Evolutionary conservation across 92 coral and sea anemone genomes (phyloP).

Genomic region (Umimayanthus chanpuru): DNA sequence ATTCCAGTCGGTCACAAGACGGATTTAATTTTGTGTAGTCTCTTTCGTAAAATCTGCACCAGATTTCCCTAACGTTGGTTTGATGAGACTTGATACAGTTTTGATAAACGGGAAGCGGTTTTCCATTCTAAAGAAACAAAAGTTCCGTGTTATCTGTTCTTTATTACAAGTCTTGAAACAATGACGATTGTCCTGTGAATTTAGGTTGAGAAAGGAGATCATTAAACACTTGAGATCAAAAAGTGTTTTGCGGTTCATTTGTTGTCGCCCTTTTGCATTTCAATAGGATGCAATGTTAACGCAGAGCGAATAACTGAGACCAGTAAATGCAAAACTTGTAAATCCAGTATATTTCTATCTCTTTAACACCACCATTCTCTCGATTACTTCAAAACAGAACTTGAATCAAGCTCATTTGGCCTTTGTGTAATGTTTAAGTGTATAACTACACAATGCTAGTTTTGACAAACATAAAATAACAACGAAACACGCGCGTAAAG

Average conservation of each 20-base stretch:
- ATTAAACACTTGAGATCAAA: not conserved
- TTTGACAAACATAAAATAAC: not conserved
- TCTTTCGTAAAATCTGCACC: not conserved
- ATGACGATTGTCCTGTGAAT: not conserved
- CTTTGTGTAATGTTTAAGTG: not conserved
- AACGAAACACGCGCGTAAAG: not conserved
- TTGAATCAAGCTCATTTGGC: not conserved
- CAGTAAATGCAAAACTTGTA: not conserved
- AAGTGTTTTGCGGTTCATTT: not conserved
- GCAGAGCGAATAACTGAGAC: slow-evolving; percentile 11
- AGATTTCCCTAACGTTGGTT: not conserved
- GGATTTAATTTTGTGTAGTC: not conserved
- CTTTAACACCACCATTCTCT: not conserved
- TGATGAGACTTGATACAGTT: not conserved
- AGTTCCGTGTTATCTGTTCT: not conserved
- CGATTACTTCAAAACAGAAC: not conserved
- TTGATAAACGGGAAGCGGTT: not conserved
- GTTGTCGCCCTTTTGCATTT: not conserved
- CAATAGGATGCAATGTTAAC: not conserved
- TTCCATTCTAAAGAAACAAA: not conserved
- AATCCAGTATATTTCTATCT: slow-evolving; percentile 10
- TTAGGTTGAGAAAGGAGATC: not conserved
- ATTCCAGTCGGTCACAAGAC: not conserved
- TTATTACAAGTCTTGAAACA: slow-evolving; percentile 5
- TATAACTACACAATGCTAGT: not conserved